These are phyloP conservation scores for Sminthurinus aureus DNA, from an alignment of 2,888 invertebrate species.

Conservation along the genomic window DNA sequence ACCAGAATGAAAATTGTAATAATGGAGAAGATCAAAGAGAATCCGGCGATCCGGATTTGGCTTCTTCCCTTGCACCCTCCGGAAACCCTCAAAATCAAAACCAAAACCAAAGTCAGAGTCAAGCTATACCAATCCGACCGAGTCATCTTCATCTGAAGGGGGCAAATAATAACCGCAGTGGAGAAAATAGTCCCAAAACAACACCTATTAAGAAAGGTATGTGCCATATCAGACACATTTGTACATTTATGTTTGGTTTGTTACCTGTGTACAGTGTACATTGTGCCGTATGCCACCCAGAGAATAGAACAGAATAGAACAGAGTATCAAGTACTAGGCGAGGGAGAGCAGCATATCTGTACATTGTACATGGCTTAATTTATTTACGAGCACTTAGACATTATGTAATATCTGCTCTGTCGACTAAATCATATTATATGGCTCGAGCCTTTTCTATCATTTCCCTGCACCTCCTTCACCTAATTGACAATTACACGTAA, in stretches of 20 bases:
- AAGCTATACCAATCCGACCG: slow-evolving; percentile 6
- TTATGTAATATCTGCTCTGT: no score
- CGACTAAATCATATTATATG: no score
- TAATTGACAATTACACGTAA: no score
- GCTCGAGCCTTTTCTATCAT: no score
- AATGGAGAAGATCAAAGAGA: not conserved
- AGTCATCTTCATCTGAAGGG: slow-evolving; percentile 42
- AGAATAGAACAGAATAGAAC: no score
- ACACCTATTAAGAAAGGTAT: slow-evolving; percentile 60
- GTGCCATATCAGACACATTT: no score
- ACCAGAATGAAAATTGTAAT: not conserved
- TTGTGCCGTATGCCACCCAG: no score
- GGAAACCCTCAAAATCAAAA: not conserved
- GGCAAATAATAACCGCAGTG: slow-evolving; percentile 34
- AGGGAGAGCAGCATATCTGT: no score
- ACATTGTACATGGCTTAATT: not conserved
- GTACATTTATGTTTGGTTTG: no score
- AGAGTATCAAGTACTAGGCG: no score
- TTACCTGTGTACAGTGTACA: no score
- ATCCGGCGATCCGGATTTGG: not conserved
- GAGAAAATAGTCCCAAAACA: slow-evolving; percentile 54
- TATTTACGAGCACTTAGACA: slow-evolving; percentile 3
- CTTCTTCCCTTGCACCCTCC: not conserved
- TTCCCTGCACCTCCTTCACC: no score
- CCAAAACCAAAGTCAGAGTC: not conserved